Percentiles rank a stretch among this genome's conserved stretches.
Conservation (phyloP, 1,140 invertebrate genomes). For the Aethina tumida region DNA sequence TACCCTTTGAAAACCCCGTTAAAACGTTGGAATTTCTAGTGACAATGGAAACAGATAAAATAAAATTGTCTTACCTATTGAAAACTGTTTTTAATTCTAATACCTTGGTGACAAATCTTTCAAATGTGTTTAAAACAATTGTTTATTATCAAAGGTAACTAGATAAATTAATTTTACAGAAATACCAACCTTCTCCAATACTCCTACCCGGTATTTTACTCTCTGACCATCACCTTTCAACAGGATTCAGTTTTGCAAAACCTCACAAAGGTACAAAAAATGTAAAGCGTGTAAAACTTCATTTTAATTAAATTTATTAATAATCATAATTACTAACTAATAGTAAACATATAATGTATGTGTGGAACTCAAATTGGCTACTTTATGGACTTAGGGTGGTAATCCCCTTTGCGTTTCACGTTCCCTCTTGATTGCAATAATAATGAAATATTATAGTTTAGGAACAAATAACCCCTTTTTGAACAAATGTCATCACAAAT, state of each 20-base stretch:
- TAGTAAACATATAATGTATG: no score
- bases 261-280: no score
- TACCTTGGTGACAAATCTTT: slow-evolving; percentile 79
- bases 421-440: no score
- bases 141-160: slow-evolving; percentile 9
- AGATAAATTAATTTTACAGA: not conserved
- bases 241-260: slow-evolving; percentile 55
- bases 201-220: slow-evolving; percentile 69
- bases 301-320: no score
- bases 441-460: no score
- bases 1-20: slow-evolving; percentile 70
- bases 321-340: no score
- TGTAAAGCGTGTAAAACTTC: no score
- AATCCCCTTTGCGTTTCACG: no score
- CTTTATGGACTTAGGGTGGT: no score
- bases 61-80: slow-evolving; percentile 79
- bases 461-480: no score
- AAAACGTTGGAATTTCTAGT: slow-evolving; percentile 87
- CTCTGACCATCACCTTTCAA: slow-evolving; percentile 86
- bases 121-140: slow-evolving; percentile 63
- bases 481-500: no score
- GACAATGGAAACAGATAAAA: slow-evolving; percentile 59
- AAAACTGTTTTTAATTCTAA: slow-evolving; percentile 72
- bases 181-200: slow-evolving; percentile 54
- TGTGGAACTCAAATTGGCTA: no score